Percentiles rank a stretch among this genome's conserved stretches.
phyloP scores from a whole-genome alignment of 2,113 vertebrate species.

The Tichodroma muraria region DNA sequence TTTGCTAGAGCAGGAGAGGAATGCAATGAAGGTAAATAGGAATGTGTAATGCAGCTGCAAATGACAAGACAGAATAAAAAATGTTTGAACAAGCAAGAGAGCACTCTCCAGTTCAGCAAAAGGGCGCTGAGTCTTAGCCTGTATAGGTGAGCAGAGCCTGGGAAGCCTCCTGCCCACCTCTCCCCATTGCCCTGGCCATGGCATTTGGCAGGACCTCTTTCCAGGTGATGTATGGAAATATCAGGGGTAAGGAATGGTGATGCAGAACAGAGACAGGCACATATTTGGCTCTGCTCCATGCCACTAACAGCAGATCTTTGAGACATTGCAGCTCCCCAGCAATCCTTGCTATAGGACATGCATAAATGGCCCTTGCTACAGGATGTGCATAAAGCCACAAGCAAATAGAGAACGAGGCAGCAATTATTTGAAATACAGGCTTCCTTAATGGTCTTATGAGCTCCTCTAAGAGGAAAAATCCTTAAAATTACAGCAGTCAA shows the following conservation, averaged over 20 bases:
- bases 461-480: neutral
- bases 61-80: neutral
- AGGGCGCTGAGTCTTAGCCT: neutral
- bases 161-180: neutral
- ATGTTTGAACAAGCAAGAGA: neutral
- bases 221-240: neutral
- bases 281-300: neutral
- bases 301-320: neutral
- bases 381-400: neutral
- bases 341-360: neutral
- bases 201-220: neutral
- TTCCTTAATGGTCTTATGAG: neutral
- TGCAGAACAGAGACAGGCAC: neutral
- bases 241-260: neutral
- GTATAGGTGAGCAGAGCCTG: neutral
- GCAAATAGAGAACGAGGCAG: neutral
- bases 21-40: neutral
- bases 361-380: neutral
- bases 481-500: neutral
- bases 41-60: neutral
- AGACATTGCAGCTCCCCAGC: neutral
- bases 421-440: neutral
- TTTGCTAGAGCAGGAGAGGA: neutral
- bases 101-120: neutral
- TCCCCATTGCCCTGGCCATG: neutral